A percentile compares a stretch with the other conserved stretches of the same genome.
Conservation (phyloP, 1,140 invertebrate genomes). For the Bombus pascuorum region DNA sequence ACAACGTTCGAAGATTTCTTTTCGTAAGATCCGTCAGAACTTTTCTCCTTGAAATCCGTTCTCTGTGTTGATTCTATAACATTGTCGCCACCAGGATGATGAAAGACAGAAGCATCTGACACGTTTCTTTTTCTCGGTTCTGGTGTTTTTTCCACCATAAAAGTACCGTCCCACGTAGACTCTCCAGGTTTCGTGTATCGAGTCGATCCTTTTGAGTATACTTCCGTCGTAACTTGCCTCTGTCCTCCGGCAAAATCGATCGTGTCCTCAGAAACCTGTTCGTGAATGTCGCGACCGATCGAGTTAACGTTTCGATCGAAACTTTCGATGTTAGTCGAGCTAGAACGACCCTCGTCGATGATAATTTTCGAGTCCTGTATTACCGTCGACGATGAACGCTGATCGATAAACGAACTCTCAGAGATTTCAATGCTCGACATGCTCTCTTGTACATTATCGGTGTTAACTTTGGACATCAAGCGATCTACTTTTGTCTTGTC, state of each 20-base stretch:
- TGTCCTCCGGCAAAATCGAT: conserved; percentile 24
- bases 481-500: conserved; percentile 34
- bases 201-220: not conserved
- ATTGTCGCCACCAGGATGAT: conserved; percentile 17
- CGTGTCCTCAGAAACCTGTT: not conserved
- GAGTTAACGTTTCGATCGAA: no score
- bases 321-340: not conserved
- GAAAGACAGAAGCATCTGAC: conserved; percentile 35
- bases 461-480: conserved; percentile 1
- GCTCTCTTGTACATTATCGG: not conserved
- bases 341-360: conserved; percentile 1
- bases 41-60: conserved; percentile 46
- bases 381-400: conserved; percentile 34
- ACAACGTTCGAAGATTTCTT: conserved; percentile 54
- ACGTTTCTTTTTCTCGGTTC: conserved; percentile 29
- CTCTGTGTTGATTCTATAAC: conserved; percentile 49
- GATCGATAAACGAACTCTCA: conserved; percentile 35
- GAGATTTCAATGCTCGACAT: conserved; percentile 50
- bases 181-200: conserved; percentile 59
- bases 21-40: conserved; percentile 54
- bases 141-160: conserved; percentile 39
- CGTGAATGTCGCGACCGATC: not conserved
- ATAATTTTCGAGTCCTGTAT: conserved; percentile 30
- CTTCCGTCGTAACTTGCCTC: not conserved
- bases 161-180: conserved; percentile 68